A percentile compares a stretch with the other conserved stretches of the same genome.
phyloP scores from a whole-genome alignment of 2,888 invertebrate species.

The Andricus quercusramuli region DNA sequence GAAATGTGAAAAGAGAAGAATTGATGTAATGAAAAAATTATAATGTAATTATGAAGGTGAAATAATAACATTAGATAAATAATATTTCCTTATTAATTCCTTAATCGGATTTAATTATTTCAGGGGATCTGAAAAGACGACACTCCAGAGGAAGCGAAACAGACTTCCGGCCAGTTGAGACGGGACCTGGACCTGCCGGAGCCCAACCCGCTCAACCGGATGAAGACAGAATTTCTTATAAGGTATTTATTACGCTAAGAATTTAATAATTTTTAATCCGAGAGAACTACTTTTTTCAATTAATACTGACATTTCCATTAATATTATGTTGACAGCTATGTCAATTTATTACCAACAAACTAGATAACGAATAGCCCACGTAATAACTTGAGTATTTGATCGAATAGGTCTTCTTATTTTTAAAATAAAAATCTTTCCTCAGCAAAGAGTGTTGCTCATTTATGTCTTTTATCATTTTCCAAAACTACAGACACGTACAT shows the following conservation, averaged over 20 bases:
- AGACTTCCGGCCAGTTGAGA: conserved; percentile 63
- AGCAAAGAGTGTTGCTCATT: too few species aligned
- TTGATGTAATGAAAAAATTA: too few species aligned
- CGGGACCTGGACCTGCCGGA: conserved; percentile 60
- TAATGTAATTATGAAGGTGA: too few species aligned
- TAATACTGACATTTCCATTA: not conserved
- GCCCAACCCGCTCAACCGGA: conserved; percentile 54
- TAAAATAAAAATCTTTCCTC: too few species aligned
- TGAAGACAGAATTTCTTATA: conserved; percentile 63
- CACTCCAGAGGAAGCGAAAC: conserved; percentile 71
- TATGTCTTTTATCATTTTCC: too few species aligned
- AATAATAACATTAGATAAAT: not conserved
- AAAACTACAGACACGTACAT: too few species aligned
- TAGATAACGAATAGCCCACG: too few species aligned
- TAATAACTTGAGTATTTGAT: too few species aligned
- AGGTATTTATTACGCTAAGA: conserved; percentile 55
- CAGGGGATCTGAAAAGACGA: conserved; percentile 72
- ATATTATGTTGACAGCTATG: too few species aligned
- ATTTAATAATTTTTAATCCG: not conserved
- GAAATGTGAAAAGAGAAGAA: too few species aligned
- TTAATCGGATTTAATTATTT: conserved; percentile 48
- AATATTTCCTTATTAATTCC: not conserved
- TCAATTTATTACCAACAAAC: too few species aligned
- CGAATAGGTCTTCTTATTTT: too few species aligned
- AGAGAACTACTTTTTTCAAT: not conserved